phyloP scores from a whole-genome alignment of 2,113 vertebrate species.

The Thamnophis sirtalis region DNA sequence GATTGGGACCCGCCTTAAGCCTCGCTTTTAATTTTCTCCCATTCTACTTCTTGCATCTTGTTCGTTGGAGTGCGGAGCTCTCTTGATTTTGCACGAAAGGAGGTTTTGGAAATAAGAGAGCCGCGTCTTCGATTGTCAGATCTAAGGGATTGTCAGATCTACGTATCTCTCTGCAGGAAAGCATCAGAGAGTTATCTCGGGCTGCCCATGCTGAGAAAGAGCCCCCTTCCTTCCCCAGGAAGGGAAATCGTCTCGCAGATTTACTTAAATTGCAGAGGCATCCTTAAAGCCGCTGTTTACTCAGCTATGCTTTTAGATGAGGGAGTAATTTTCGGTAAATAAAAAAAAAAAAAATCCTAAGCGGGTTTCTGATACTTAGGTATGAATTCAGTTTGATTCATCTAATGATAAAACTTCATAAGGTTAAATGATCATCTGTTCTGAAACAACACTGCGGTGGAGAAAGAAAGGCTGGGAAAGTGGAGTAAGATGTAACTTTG shows the following conservation, averaged over 20 bases:
- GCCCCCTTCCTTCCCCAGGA: neutral
- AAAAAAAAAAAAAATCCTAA: neutral
- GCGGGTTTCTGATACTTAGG: neutral
- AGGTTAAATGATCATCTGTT: neutral
- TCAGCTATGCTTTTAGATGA: neutral
- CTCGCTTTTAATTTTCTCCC: neutral
- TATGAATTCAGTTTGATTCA: neutral
- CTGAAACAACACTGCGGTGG: neutral
- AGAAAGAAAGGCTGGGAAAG: neutral
- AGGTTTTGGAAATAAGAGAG: neutral
- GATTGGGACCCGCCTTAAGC: neutral
- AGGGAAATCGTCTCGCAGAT: neutral
- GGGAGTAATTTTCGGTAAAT: neutral
- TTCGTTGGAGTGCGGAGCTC: neutral
- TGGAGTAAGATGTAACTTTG: neutral
- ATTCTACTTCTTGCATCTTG: neutral
- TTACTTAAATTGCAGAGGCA: neutral
- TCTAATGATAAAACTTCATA: neutral
- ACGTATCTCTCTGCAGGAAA: no score
- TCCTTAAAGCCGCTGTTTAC: neutral
- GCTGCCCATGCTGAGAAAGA: neutral
- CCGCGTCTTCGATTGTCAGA: neutral
- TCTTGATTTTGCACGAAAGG: neutral
- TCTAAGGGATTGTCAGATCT: neutral
- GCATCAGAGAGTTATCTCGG: neutral